A percentile compares a stretch with the other conserved stretches of the same genome.
Evolutionary conservation across 2,113 vertebrate genomes (phyloP).

Genomic region (Talpa occidentalis): DNA sequence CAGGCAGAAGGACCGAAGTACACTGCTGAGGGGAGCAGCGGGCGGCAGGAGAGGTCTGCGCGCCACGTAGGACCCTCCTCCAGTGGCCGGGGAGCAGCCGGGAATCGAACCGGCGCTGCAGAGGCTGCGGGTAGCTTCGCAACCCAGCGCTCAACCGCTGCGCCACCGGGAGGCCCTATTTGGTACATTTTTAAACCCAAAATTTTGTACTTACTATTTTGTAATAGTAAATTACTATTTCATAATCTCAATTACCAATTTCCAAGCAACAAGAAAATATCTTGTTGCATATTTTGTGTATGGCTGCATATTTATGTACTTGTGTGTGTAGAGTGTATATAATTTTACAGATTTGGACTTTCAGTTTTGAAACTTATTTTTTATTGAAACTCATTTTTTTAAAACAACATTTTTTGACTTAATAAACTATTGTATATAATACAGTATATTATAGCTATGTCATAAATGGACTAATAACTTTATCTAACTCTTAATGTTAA

Average conservation of each 20-base stretch:
- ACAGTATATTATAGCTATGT: background rate
- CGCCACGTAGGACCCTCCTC: no score
- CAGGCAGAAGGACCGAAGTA: no score
- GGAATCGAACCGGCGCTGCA: no score
- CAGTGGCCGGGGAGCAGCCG: no score
- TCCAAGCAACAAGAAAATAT: background rate
- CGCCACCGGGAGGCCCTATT: no score
- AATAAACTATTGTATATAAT: background rate
- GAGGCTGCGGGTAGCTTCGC: no score
- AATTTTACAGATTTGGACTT: background rate
- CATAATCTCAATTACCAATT: background rate
- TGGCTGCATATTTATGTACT: background rate
- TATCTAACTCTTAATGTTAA: background rate
- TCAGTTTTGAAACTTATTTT: background rate
- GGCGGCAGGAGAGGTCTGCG: no score
- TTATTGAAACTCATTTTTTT: background rate
- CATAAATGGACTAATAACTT: background rate
- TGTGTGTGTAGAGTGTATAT: background rate
- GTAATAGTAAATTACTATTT: background rate
- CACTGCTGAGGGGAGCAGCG: no score
- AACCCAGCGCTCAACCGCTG: no score
- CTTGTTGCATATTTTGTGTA: background rate
- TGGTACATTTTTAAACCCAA: background rate
- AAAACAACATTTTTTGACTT: background rate
- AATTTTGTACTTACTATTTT: background rate